Percentiles rank a stretch among this genome's conserved stretches.
Conservation (phyloP, 2,797 vertebrate genomes). For the Sarcophilus harrisii region DNA sequence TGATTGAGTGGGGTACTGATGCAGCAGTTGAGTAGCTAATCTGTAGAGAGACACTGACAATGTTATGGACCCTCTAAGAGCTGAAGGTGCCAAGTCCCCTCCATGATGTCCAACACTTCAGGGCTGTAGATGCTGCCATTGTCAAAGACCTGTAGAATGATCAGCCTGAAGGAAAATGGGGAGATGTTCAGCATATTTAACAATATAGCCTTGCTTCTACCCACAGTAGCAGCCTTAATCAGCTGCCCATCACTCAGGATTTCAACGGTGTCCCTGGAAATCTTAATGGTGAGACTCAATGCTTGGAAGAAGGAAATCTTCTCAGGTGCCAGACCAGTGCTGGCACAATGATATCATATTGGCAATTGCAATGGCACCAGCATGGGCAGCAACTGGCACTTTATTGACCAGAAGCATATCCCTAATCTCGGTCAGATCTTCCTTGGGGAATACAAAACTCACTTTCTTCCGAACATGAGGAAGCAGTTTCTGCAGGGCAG, state of each 20-base stretch:
- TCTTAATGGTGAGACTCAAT: slow-evolving; percentile 95
- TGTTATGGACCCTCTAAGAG: slow-evolving; percentile 98
- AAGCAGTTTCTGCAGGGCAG: slow-evolving; percentile 94
- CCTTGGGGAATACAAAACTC: slow-evolving; percentile 99
- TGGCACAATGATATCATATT: slow-evolving; percentile 95
- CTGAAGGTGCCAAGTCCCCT: slow-evolving; percentile 92
- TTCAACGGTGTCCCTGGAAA: slow-evolving; percentile 99
- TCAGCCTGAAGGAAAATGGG: slow-evolving; percentile 89
- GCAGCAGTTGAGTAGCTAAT: slow-evolving; percentile 98
- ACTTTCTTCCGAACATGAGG: slow-evolving; percentile 97
- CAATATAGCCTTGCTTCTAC: slow-evolving; percentile 97
- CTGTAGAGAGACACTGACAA: slow-evolving; percentile 96
- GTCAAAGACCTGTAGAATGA: slow-evolving; percentile 98
- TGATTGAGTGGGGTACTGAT: slow-evolving; percentile 94
- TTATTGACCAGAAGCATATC: slow-evolving; percentile 97
- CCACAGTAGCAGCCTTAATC: too few relatives aligned
- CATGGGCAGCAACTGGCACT: slow-evolving; percentile 97
- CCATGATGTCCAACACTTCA: slow-evolving; percentile 98
- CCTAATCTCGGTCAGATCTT: slow-evolving; percentile 94
- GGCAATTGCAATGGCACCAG: slow-evolving; percentile 96
- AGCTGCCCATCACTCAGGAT: slow-evolving; percentile 97
- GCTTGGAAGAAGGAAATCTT: slow-evolving; percentile 98
- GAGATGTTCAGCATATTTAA: slow-evolving; percentile 99
- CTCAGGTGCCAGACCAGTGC: slow-evolving; percentile 88
- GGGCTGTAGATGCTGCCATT: slow-evolving; percentile 99